Conservation (phyloP, 2,888 invertebrate genomes). For the Ochropacha duplaris region DNA sequence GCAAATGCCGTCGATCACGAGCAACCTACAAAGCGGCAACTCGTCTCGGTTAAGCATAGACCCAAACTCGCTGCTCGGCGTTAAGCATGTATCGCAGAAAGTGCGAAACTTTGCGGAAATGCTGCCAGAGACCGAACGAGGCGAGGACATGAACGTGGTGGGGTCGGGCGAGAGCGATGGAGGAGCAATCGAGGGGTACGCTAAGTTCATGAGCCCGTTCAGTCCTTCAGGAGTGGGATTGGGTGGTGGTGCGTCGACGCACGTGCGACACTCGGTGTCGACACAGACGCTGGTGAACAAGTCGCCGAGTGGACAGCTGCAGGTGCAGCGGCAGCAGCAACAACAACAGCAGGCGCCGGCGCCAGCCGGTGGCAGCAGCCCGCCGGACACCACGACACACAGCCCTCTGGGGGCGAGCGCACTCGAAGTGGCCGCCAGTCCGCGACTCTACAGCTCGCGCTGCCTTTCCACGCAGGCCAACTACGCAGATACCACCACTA, state of each 20-base stretch:
- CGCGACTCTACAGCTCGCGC: conserved; percentile 38
- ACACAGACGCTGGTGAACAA: conserved; percentile 86
- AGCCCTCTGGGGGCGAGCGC: conserved; percentile 89
- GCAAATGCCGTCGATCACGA: conserved; percentile 53
- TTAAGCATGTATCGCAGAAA: conserved; percentile 50
- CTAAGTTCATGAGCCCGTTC: conserved; percentile 47
- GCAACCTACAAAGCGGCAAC: conserved; percentile 48
- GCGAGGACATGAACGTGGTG: conserved; percentile 22
- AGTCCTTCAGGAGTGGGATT: conserved; percentile 23
- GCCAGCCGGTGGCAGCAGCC: conserved; percentile 60
- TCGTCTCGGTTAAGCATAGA: conserved; percentile 82
- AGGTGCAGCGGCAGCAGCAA: conserved; percentile 21
- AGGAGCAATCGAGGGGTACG: conserved; percentile 44
- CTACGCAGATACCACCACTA: conserved; percentile 75
- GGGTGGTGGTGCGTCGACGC: conserved; percentile 12
- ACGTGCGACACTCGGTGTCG: conserved; percentile 87
- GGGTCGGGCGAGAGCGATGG: conserved; percentile 19
- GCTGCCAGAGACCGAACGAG: conserved; percentile 10
- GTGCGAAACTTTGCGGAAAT: conserved; percentile 43
- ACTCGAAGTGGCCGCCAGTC: conserved; percentile 51
- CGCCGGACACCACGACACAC: conserved; percentile 93
- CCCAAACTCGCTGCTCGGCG: conserved; percentile 78
- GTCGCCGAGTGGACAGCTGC: conserved; percentile 17
- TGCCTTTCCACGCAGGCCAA: conserved; percentile 43
- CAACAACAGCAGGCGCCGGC: conserved; percentile 26